Percentiles rank a stretch among this genome's conserved stretches.
phyloP scores from a whole-genome alignment of 1,140 invertebrate species.

The Lordiphosa mommai region DNA sequence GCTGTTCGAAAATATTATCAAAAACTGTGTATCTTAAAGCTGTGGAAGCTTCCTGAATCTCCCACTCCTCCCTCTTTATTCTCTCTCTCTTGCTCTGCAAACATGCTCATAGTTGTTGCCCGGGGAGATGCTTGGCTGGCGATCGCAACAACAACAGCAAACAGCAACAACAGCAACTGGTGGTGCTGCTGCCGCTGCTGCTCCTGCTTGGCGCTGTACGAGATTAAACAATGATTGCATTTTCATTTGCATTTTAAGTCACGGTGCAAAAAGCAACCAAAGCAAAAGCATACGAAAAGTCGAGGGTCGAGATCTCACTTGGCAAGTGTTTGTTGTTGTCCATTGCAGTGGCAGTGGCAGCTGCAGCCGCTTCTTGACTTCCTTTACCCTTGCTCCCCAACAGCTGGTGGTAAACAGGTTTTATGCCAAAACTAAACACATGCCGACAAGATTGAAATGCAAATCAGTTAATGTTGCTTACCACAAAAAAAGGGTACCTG shows the following conservation, averaged over 20 bases:
- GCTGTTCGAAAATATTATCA: conserved; percentile 63
- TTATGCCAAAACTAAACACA: conserved; percentile 67
- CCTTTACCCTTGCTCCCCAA: conserved; percentile 26
- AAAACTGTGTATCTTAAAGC: conserved; percentile 67
- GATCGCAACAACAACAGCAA: conserved; percentile 45
- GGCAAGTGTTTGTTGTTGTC: conserved; percentile 14
- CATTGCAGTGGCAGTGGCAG: conserved; percentile 41
- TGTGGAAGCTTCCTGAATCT: conserved; percentile 70
- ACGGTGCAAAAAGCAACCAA: conserved; percentile 54
- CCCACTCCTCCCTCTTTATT: conserved; percentile 18
- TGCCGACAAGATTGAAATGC: conserved; percentile 74
- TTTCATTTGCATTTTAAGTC: conserved; percentile 78
- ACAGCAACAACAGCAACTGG: conserved; percentile 36
- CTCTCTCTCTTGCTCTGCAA: conserved; percentile 32
- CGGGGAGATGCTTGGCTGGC: conserved; percentile 4
- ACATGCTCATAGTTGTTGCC: conserved; percentile 34
- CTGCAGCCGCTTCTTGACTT: conserved; percentile 50
- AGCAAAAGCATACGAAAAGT: conserved; percentile 39
- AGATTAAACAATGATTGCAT: conserved; percentile 78
- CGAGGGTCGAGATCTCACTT: conserved; percentile 61
- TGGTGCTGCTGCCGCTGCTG: conserved; percentile 32
- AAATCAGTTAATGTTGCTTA: conserved; percentile 67
- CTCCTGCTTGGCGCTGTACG: conserved; percentile 57
- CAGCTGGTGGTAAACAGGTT: conserved; percentile 45
- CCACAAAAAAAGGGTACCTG: not conserved